These are phyloP conservation scores for Sarotherodon lohbergeri DNA, from an alignment of 2,113 vertebrate genomes.

Conservation along the genomic window DNA sequence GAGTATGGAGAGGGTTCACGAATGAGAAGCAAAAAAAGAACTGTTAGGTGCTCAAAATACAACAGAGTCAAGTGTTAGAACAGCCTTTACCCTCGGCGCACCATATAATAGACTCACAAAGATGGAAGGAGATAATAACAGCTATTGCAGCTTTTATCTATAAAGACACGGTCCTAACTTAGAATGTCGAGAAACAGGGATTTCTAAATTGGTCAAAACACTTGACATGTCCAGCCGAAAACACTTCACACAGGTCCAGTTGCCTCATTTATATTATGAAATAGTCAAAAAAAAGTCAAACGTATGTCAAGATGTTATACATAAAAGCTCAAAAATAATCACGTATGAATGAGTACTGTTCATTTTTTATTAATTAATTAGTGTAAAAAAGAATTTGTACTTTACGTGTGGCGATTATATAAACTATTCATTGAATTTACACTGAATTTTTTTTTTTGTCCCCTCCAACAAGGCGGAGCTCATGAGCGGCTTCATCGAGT, in stretches of 20 bases:
- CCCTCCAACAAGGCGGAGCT: constrained; percentile 77
- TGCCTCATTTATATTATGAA: neutral
- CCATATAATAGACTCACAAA: neutral
- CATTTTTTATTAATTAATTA: neutral
- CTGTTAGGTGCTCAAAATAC: neutral
- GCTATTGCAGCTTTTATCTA: neutral
- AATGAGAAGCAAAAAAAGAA: neutral
- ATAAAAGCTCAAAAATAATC: neutral
- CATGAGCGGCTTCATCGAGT: constrained; percentile 90
- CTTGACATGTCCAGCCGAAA: neutral
- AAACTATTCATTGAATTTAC: neutral
- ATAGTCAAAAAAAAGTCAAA: neutral
- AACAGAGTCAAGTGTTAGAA: neutral
- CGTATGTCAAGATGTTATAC: neutral
- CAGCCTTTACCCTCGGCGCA: neutral
- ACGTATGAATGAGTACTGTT: neutral
- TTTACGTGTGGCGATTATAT: neutral
- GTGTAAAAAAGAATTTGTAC: neutral
- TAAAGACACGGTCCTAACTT: neutral
- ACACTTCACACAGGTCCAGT: neutral
- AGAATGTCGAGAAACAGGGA: neutral
- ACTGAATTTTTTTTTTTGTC: neutral
- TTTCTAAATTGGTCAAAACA: neutral
- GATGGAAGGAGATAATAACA: neutral
- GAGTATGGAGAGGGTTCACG: neutral